Conservation (phyloP, 2,888 invertebrate genomes). For the Synanthedon andrenaeformis region DNA sequence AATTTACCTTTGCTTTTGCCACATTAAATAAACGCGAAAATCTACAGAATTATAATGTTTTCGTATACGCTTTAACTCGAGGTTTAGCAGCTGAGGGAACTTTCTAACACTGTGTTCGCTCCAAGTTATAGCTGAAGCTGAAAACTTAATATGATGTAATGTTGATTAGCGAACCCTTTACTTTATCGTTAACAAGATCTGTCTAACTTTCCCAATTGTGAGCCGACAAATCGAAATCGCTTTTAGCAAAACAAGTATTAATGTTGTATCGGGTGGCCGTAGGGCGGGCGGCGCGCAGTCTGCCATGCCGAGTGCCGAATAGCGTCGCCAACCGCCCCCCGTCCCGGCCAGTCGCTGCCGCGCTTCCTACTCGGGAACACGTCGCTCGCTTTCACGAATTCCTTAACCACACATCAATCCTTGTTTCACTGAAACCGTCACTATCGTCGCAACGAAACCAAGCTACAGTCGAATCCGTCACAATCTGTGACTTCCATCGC, state of each 20-base stretch:
- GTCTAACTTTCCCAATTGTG: slow-evolving; percentile 62
- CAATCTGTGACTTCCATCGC: background rate
- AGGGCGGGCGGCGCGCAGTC: slow-evolving; percentile 49
- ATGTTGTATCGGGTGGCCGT: slow-evolving; percentile 63
- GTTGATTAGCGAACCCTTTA: slow-evolving; percentile 52
- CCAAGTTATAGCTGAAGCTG: background rate
- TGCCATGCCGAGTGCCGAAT: slow-evolving; percentile 47
- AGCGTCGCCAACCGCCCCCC: slow-evolving; percentile 38
- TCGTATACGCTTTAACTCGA: background rate
- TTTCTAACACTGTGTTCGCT: background rate
- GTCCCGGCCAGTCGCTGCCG: slow-evolving; percentile 51
- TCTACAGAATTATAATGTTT: background rate
- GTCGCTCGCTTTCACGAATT: slow-evolving; percentile 21
- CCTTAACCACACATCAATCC: slow-evolving; percentile 22
- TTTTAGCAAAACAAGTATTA: slow-evolving; percentile 70
- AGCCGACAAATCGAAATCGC: slow-evolving; percentile 68
- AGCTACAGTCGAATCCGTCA: background rate
- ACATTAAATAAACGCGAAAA: no score
- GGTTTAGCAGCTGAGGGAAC: background rate
- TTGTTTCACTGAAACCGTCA: slow-evolving; percentile 31
- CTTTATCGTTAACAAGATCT: slow-evolving; percentile 63
- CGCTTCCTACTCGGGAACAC: slow-evolving; percentile 38
- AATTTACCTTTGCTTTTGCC: no score
- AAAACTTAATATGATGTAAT: slow-evolving; percentile 4
- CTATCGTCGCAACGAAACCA: background rate